Percentiles rank a stretch among this genome's conserved stretches.
Conservation (phyloP, 2,797 vertebrate genomes). For the Enteromius fasciolatus region DNA sequence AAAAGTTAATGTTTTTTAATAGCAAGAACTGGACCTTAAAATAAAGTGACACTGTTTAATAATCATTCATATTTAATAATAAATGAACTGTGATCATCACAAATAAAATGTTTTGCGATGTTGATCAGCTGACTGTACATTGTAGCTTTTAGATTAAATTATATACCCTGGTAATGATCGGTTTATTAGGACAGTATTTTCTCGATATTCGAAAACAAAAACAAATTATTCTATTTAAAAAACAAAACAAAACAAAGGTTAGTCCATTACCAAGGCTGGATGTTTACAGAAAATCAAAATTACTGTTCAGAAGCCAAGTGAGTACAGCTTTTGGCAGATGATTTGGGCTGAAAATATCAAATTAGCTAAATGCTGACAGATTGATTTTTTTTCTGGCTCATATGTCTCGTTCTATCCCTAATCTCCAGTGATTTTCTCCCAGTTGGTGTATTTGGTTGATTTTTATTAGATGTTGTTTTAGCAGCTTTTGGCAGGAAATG, state of each 20-base stretch:
- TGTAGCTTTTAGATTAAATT: background rate
- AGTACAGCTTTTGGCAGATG: background rate
- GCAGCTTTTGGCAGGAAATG: constrained; percentile 31
- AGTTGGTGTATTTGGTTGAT: background rate
- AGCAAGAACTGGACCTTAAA: too few relatives aligned
- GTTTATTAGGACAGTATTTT: background rate
- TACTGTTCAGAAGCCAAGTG: background rate
- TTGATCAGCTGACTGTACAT: background rate
- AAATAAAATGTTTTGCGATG: background rate
- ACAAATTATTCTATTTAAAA: background rate
- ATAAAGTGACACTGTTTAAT: background rate
- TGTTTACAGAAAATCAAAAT: background rate
- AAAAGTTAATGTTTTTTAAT: background rate
- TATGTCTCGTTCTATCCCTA: background rate
- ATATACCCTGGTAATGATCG: background rate
- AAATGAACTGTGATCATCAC: background rate
- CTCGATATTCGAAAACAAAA: background rate
- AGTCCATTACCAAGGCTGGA: background rate
- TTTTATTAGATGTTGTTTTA: constrained; percentile 16
- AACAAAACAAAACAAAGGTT: background rate
- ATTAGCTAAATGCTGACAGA: background rate
- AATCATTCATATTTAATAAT: background rate
- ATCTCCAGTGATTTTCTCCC: background rate
- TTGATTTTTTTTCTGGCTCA: background rate
- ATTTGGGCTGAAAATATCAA: background rate